Evolutionary conservation across 2,888 invertebrate species (phyloP), one percentile per base, ranked within the genome.

Genomic region (Alitta virens): DNA sequence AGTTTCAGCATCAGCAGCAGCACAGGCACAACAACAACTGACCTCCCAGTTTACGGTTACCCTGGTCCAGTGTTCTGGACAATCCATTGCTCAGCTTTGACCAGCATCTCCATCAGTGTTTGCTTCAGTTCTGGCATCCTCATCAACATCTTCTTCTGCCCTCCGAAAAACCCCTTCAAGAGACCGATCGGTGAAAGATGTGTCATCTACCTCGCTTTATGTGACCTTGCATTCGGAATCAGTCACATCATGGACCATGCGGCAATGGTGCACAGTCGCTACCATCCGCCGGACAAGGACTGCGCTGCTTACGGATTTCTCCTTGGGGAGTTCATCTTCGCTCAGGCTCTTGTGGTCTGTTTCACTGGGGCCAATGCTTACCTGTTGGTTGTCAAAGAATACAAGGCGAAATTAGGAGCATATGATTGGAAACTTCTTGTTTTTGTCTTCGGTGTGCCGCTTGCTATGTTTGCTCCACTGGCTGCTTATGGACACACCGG

Each of bases 361-460:
- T 64, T 64, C 49, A 64, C 64, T 1, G 66, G 64, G 14, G 18
- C 64, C 25, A 64, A 62, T 40, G 66, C 66, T 26, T 62, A 53
- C 49, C 43, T 57, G 16, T 43, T 66, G 42, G 62, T 66, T 16
- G 62, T 61, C 26, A 50, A 56, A 14, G 64, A 65, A 16, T 27
- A n/a, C 3, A 61, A 56, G 50, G 33, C 64, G 7, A 25, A 16
- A 40, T 33, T 53, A 2, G 53, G 53, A 16, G 14, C n/a, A 12
- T 56, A 24, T 43, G 56, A 56, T 40, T 56, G 56, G 56, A 56
- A 43, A 23, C 43, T 56, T 3, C 56, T 56, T 5, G 2, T 43
- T 24, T 42, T 42, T 14, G 42, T 46, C 9, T 56, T 43, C 18
- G 42, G 42, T 12, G 26, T 56, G 1, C 56, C 56, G 1, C 43